Percentiles rank a stretch among this genome's conserved stretches.
Evolutionary conservation across 1,140 invertebrate species (phyloP).

Genomic region (Eriosoma lanigerum): DNA sequence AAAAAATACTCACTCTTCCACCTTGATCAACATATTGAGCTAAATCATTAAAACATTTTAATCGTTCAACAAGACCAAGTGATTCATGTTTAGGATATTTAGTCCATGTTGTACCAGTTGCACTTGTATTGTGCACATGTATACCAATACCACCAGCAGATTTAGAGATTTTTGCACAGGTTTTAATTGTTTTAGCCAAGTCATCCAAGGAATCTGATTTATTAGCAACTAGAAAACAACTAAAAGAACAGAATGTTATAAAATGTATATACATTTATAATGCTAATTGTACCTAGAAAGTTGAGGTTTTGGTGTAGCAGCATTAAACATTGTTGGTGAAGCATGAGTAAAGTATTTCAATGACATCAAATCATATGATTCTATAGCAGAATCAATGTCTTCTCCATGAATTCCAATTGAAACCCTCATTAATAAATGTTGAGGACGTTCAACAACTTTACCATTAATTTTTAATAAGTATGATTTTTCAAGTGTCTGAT

Average conservation of each 20-base stretch:
- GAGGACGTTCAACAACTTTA: slow-evolving; percentile 94
- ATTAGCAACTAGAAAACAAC: slow-evolving; percentile 96
- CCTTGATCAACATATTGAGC: slow-evolving; percentile 98
- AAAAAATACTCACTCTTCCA: slow-evolving; percentile 70
- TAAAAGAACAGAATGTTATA: slow-evolving; percentile 56
- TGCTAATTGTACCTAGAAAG: slow-evolving; percentile 70
- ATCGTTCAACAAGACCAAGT: slow-evolving; percentile 97
- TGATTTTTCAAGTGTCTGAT: slow-evolving; percentile 86
- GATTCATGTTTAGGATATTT: slow-evolving; percentile 61
- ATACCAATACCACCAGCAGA: slow-evolving; percentile 96
- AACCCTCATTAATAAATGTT: slow-evolving; percentile 99
- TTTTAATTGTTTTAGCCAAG: slow-evolving; percentile 93
- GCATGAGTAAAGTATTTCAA: slow-evolving; percentile 98
- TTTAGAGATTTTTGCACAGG: slow-evolving; percentile 96
- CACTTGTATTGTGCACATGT: slow-evolving; percentile 92
- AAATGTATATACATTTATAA: slow-evolving; percentile 11
- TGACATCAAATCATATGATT: slow-evolving; percentile 95
- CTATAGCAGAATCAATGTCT: slow-evolving; percentile 89
- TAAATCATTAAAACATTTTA: slow-evolving; percentile 94
- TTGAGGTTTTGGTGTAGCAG: slow-evolving; percentile 88
- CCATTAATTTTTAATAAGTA: slow-evolving; percentile 93
- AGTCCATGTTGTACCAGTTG: slow-evolving; percentile 90
- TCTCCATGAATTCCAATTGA: slow-evolving; percentile 94
- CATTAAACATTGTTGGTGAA: slow-evolving; percentile 94
- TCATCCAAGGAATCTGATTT: slow-evolving; percentile 95